Evolutionary conservation across 1,140 invertebrate species (phyloP), one percentile per base, ranked within the genome.

Genomic region (Neodiprion fabricii): DNA sequence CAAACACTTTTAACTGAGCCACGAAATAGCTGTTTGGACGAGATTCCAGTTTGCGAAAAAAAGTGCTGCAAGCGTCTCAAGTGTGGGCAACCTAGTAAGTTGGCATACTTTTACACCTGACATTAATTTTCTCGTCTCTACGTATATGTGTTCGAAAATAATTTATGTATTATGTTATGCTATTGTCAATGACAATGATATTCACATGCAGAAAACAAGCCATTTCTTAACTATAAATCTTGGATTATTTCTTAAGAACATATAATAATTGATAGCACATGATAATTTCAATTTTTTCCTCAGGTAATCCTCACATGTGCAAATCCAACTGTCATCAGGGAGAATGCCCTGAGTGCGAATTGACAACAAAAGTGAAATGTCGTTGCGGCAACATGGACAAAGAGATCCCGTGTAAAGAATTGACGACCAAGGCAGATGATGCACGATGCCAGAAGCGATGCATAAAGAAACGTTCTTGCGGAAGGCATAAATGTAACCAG

Each of bases 301-400:
- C 81, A 85, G 92, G 89, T 72, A 85, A 90, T 79, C 92, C 90
- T 48, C 97, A 99, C 84, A 85, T 80, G 0, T 99, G 98, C 85
- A 82, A 89, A 68, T 85, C 86, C 12, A 85, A 87, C 12, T 99
- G 98, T 86, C 98, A 99, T 81, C 85, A 90, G 82, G 96, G 94
- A 0, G 88, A 91, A 11, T 99, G 98, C 85, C 94, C 94, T 9
- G 91, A 92, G 0, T 99, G 98, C 82, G 91, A 92, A 14, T 91
- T 94, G 21, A 92, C 91, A 14, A 97, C 96, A 0, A 84, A 91
- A 1, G 91, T 98, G 0, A 92, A 91, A 72, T 99, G 98, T 83
- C 92, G 96, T n/a, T 99, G 98, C 87, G 96, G 95, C n/a, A 91
- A 93, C 81, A 95, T 94, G 89, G 92, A 93, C 73, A 94, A 94